These are phyloP conservation scores for Chaetops frenatus DNA, from an alignment of 2,113 vertebrate species.

Conservation along the genomic window DNA sequence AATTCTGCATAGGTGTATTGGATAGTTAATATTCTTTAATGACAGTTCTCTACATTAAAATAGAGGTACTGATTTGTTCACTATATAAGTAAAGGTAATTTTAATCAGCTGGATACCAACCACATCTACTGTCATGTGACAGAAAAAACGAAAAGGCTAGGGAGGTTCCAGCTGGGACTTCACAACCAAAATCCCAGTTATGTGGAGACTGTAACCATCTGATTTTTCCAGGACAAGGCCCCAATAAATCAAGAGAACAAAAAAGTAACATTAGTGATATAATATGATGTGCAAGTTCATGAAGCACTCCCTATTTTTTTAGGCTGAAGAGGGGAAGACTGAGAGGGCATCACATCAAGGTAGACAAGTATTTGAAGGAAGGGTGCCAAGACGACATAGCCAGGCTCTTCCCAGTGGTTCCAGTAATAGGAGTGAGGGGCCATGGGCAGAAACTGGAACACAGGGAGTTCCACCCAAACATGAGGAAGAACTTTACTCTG, in stretches of 20 bases:
- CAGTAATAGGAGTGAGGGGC: neutral
- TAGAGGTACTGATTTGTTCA: neutral
- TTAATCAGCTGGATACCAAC: neutral
- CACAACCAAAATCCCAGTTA: neutral
- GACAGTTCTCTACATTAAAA: neutral
- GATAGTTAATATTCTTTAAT: neutral
- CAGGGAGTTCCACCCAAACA: neutral
- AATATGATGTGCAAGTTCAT: neutral
- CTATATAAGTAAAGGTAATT: neutral
- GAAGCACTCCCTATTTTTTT: neutral
- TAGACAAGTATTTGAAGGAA: neutral
- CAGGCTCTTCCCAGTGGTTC: neutral
- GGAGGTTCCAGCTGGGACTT: neutral
- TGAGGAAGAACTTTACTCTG: neutral
- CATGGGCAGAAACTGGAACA: neutral
- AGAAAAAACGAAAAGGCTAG: neutral
- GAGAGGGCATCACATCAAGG: neutral
- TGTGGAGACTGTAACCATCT: neutral
- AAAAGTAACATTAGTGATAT: neutral
- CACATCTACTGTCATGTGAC: neutral
- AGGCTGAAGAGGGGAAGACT: neutral
- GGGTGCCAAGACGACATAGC: neutral
- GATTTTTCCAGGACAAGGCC: neutral
- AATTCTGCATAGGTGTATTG: neutral
- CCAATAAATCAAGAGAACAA: neutral